Percentiles rank a stretch among this genome's conserved stretches.
Conservation (phyloP, 2,888 invertebrate genomes). For the Ophion obscuratus region DNA sequence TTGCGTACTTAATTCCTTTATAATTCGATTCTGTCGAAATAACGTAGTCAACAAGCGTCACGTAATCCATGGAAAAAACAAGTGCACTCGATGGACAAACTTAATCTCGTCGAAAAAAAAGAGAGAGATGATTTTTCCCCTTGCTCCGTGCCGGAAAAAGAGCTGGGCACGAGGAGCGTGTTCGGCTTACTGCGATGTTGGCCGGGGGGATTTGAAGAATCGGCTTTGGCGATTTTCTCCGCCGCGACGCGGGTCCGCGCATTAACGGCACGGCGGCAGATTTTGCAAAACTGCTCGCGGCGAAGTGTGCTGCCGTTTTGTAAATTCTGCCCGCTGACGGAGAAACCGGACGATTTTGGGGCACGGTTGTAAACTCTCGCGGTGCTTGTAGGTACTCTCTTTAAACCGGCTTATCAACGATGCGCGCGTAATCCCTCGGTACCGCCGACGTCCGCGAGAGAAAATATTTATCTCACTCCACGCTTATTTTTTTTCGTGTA, state of each 20-base stretch:
- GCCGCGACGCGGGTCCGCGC: constrained; percentile 24
- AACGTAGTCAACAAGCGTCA: not conserved
- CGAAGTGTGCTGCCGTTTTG: constrained; percentile 5
- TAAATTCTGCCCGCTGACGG: constrained; percentile 11
- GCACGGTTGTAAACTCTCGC: constrained; percentile 43
- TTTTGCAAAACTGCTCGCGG: constrained; percentile 54
- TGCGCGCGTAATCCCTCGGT: constrained; percentile 53
- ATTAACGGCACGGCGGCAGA: constrained; percentile 22
- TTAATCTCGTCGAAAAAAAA: not conserved
- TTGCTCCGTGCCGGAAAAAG: not conserved
- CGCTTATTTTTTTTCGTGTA: not conserved
- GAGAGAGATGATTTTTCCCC: not conserved
- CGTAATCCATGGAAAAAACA: too few relatives aligned
- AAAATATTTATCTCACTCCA: constrained; percentile 41
- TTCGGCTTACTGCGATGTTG: constrained; percentile 36
- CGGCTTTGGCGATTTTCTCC: constrained; percentile 67
- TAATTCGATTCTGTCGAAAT: not conserved
- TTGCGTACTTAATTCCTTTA: not conserved
- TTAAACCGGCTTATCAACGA: constrained; percentile 65
- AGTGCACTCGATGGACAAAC: too few relatives aligned
- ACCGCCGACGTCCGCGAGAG: constrained; percentile 35
- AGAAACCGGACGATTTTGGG: not conserved
- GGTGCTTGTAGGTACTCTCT: constrained; percentile 56
- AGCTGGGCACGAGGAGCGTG: not conserved
- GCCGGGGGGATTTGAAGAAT: constrained; percentile 69